These are phyloP conservation scores for Rhodinocichla rosea DNA, from an alignment of 2,113 vertebrate species.

Conservation along the genomic window DNA sequence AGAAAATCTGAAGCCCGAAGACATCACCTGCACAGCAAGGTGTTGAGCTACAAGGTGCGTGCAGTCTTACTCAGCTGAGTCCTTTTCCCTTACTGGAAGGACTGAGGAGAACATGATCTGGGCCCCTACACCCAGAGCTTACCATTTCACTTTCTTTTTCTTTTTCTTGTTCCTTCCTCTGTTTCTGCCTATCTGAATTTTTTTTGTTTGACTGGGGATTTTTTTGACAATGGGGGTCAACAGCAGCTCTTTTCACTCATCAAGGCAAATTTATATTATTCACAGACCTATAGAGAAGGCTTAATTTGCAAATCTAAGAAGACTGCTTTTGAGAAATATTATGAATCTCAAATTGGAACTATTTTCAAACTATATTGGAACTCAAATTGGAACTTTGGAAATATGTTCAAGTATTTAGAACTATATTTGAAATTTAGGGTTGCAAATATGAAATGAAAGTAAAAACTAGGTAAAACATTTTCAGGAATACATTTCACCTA, in stretches of 20 bases:
- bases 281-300: background rate
- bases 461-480: background rate
- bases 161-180: background rate
- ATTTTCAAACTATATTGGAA: background rate
- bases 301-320: background rate
- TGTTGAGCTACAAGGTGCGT: background rate
- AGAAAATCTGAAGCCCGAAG: background rate
- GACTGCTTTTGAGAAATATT: background rate
- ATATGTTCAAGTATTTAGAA: background rate
- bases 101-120: accelerated
- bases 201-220: background rate
- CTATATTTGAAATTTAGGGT: background rate
- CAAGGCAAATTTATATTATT: background rate
- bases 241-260: background rate
- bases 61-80: too few species aligned
- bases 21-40: background rate
- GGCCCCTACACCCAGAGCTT: background rate
- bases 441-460: background rate
- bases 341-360: background rate
- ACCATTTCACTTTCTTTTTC: background rate
- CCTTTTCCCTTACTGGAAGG: background rate
- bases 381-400: background rate
- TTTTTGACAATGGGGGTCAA: background rate
- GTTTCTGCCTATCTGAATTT: background rate
- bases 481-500: background rate